These are phyloP conservation scores for Atopsyche davidsoni DNA, from an alignment of 1,140 invertebrate genomes.

Conservation along the genomic window DNA sequence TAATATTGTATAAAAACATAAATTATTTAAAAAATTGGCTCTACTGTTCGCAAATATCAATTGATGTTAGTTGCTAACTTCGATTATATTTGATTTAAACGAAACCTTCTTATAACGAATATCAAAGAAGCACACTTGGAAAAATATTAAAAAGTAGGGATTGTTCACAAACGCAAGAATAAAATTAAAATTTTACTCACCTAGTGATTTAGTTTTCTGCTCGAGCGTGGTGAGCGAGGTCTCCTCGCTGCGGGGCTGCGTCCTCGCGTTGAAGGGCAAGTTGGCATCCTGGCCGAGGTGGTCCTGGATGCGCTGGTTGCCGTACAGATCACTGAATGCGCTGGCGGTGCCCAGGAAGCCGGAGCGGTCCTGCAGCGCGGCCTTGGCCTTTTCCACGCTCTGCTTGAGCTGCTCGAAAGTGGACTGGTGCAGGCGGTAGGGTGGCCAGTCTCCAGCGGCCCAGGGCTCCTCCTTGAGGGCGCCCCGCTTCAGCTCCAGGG, in stretches of 20 bases:
- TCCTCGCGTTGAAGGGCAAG: constrained; percentile 36
- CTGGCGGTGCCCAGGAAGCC: constrained; percentile 48
- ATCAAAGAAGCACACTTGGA: background rate
- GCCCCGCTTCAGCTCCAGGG: constrained; percentile 73
- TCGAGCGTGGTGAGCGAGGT: constrained; percentile 39
- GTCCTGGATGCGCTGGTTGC: constrained; percentile 26
- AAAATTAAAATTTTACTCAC: constrained; percentile 31
- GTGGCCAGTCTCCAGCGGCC: constrained; percentile 60
- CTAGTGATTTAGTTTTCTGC: constrained; percentile 41
- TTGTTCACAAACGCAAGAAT: background rate
- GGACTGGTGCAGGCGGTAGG: constrained; percentile 67
- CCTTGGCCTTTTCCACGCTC: constrained; percentile 82
- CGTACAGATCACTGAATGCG: constrained; percentile 54
- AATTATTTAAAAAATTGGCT: too few relatives aligned
- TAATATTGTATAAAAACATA: too few relatives aligned
- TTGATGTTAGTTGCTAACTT: too few relatives aligned
- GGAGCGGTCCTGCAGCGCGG: constrained; percentile 60
- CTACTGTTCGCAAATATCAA: too few relatives aligned
- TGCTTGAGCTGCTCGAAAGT: constrained; percentile 85
- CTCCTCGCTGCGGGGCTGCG: constrained; percentile 36
- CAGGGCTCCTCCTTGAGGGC: constrained; percentile 57
- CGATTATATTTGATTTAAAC: background rate
- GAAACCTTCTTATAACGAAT: background rate
- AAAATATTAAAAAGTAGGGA: background rate
- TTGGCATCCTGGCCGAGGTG: constrained; percentile 39